Evolutionary conservation across 2,888 invertebrate genomes (phyloP).

Genomic region (Parnassius smintheus): DNA sequence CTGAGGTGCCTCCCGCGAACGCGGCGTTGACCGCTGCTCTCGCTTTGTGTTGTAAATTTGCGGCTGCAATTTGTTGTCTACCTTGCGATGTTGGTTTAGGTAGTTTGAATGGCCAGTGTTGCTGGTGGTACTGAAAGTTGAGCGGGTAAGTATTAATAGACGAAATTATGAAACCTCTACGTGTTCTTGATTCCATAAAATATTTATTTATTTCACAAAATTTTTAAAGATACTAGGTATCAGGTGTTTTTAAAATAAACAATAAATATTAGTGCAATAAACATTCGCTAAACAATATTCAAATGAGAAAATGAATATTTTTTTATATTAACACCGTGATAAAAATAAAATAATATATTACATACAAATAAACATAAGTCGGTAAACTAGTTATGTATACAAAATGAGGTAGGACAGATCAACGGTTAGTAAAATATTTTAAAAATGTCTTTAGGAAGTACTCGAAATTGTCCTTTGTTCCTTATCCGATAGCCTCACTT

Average conservation of each 20-base stretch:
- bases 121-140: too few species aligned
- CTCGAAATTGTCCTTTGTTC: slow-evolving; percentile 14
- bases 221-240: slow-evolving; percentile 5
- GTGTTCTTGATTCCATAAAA: too few species aligned
- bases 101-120: too few species aligned
- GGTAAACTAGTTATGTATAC: neutral
- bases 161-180: too few species aligned
- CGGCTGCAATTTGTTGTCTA: too few species aligned
- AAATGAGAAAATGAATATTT: neutral
- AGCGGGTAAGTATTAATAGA: too few species aligned
- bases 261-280: neutral
- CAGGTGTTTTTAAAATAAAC: neutral
- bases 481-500: slow-evolving; percentile 33
- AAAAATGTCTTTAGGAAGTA: slow-evolving; percentile 10
- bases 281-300: neutral
- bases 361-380: neutral
- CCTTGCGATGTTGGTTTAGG: too few species aligned
- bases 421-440: slow-evolving; percentile 23
- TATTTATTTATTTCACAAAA: neutral
- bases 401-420: slow-evolving; percentile 25
- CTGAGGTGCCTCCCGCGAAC: too few species aligned
- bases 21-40: too few species aligned
- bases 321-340: too few species aligned
- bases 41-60: too few species aligned
- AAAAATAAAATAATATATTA: neutral